Evolutionary conservation across 2,113 vertebrate genomes (phyloP).

Genomic region (Phycodurus eques): DNA sequence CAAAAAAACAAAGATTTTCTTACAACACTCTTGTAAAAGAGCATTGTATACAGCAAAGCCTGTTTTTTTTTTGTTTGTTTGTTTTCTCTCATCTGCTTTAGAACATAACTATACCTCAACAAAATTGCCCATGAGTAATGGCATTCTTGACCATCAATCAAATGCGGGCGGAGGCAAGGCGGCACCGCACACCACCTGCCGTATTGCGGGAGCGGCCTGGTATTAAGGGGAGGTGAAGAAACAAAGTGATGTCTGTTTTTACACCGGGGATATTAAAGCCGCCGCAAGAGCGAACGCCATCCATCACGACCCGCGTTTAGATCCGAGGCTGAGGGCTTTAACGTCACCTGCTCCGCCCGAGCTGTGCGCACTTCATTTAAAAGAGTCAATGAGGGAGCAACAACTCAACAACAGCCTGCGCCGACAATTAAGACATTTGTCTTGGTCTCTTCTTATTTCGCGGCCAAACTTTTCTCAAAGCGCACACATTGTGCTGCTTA

Average conservation of each 20-base stretch:
- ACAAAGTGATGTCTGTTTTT: conserved; percentile 19
- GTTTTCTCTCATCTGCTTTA: conserved; percentile 11
- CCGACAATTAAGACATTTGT: conserved; percentile 1
- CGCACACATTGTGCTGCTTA: conserved; percentile 7
- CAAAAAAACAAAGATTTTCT: background rate
- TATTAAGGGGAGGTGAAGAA: conserved; percentile 33
- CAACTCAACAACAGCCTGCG: conserved; percentile 8
- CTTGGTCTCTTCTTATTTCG: conserved; percentile 9
- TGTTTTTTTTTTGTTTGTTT: background rate
- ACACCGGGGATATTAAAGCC: conserved; percentile 50
- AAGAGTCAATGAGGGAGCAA: conserved; percentile 18
- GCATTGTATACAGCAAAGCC: background rate
- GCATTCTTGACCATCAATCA: conserved; percentile 29
- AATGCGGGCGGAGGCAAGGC: conserved; percentile 9
- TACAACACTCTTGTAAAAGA: background rate
- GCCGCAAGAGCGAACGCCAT: conserved; percentile 47
- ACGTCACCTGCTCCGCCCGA: conserved; percentile 13
- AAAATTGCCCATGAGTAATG: conserved; percentile 38
- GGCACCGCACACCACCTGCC: conserved; percentile 2
- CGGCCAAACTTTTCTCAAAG: background rate
- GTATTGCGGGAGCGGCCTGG: background rate
- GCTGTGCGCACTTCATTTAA: conserved; percentile 13
- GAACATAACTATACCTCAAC: conserved; percentile 5
- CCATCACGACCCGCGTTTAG: conserved; percentile 52
- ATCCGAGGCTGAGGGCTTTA: conserved; percentile 33